Conservation (phyloP, 2,888 invertebrate genomes). For the Callyntrura sp. region DNA sequence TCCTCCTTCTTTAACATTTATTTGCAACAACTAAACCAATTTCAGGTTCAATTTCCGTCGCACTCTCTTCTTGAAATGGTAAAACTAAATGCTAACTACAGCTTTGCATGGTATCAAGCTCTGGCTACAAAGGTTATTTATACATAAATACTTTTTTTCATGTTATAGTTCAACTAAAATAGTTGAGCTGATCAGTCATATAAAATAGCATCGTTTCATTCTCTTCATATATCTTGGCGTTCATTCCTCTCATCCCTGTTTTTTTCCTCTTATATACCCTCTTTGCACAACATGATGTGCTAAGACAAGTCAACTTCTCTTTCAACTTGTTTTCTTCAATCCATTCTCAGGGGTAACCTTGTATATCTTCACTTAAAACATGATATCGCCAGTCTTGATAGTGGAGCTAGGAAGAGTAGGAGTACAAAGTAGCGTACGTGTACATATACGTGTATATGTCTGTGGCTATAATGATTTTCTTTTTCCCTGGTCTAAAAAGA, state of each 20-base stretch:
- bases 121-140: background rate
- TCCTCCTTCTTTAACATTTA: conserved; percentile 57
- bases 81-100: background rate
- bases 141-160: background rate
- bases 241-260: conserved; percentile 15
- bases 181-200: conserved; percentile 57
- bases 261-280: background rate
- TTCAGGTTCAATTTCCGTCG: conserved; percentile 72
- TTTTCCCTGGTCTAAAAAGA: background rate
- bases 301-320: conserved; percentile 55
- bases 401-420: background rate
- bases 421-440: background rate
- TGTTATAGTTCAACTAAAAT: conserved; percentile 37
- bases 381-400: background rate
- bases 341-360: conserved; percentile 61
- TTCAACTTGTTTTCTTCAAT: conserved; percentile 59
- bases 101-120: background rate
- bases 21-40: conserved; percentile 69
- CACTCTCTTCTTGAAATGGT: conserved; percentile 35
- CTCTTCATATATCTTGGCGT: background rate
- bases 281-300: background rate
- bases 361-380: conserved; percentile 37
- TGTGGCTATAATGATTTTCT: conserved; percentile 14
- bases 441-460: background rate
- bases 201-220: conserved; percentile 26